A percentile compares a stretch with the other conserved stretches of the same genome.
Evolutionary conservation across 2,888 invertebrate species (phyloP).

Genomic region (Salpingus planirostris): DNA sequence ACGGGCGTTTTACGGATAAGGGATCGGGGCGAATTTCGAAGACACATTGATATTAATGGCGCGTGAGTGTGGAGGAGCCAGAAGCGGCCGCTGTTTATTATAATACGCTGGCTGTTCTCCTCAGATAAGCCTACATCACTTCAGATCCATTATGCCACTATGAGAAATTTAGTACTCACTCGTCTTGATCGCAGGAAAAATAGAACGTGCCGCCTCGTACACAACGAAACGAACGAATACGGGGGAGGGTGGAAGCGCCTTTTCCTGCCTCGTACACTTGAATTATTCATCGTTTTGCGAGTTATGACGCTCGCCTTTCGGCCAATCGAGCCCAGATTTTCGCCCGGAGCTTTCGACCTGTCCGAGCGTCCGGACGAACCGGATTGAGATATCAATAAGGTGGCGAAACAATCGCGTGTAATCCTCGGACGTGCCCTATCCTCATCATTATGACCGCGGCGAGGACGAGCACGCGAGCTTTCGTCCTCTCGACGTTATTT

Average conservation of each 20-base stretch:
- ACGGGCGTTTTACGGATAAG: too few relatives aligned
- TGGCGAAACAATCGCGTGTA: conserved; percentile 19
- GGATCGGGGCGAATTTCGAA: conserved; percentile 13
- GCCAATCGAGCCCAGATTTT: conserved; percentile 21
- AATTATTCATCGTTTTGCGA: conserved; percentile 26
- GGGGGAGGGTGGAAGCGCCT: conserved; percentile 20
- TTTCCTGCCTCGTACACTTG: conserved; percentile 21
- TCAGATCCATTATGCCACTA: conserved; percentile 27
- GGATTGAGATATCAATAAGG: conserved; percentile 21
- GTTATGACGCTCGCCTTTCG: conserved; percentile 20
- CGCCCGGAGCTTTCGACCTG: conserved; percentile 5
- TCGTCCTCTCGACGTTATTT: too few relatives aligned
- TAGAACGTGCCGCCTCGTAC: conserved; percentile 24
- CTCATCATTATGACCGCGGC: background rate
- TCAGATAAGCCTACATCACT: conserved; percentile 30
- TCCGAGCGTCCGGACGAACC: conserved; percentile 1
- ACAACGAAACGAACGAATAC: too few relatives aligned
- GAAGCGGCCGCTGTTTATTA: conserved; percentile 17
- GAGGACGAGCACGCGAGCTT: too few relatives aligned
- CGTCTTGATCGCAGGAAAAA: conserved; percentile 28
- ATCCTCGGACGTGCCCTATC: conserved; percentile 3
- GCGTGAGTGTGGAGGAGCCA: conserved; percentile 1
- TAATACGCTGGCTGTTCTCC: conserved; percentile 28
- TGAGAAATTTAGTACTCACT: conserved; percentile 28
- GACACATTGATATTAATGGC: conserved; percentile 26